Base-by-base conservation (phyloP, 2,113 vertebrate genomes). In the Ophiodon elongatus region DNA sequence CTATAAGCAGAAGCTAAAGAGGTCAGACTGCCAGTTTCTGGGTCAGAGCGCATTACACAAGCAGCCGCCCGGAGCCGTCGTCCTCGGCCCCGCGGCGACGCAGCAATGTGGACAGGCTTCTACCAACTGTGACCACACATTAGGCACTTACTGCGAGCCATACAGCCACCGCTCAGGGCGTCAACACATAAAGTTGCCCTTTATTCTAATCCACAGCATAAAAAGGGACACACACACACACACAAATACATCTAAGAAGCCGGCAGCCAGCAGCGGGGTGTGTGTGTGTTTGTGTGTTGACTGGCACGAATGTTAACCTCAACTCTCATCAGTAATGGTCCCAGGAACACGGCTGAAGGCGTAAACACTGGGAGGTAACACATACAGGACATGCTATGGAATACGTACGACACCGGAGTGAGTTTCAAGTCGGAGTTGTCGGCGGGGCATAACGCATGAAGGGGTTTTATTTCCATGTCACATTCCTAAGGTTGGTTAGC, bases 1-100 rank as follows among this genome's bases (percentile, higher is more conserved):
- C 88, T 90, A 89, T 91, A 92, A 90, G 92, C 69, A 90, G 84
- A 91, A 90, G 88, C 81, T 89, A 88, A 91, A 90, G 90, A 91
- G 92, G 91, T 93, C 90, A 91, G 76, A 79, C 73, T 79, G 79
- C 25, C 11, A 56, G 79, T 93, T 92, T 92, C 90, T 92, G 92
- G 92, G 92, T 94, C 90, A 89, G 37, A 6, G 88, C 74, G 82
- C 91, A 92, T 93, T 89, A 80, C 90, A 82, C 65, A 83, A 72
- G 91, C 85, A 65, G 78, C 80, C 54, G 52, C 27, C 39, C 75
- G 74, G 73, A 85, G 85, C 70, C 59, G 68, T 52, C 66, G 50
- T 87, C 72, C 80, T 64, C 68, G 11, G 75, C 83, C 90, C 86
- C 0, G 35, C 88, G 90, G 89, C 85, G 29, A 80, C 71, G 10